Conservation (phyloP, 2,888 invertebrate genomes). For the Hyppa rectilinea region DNA sequence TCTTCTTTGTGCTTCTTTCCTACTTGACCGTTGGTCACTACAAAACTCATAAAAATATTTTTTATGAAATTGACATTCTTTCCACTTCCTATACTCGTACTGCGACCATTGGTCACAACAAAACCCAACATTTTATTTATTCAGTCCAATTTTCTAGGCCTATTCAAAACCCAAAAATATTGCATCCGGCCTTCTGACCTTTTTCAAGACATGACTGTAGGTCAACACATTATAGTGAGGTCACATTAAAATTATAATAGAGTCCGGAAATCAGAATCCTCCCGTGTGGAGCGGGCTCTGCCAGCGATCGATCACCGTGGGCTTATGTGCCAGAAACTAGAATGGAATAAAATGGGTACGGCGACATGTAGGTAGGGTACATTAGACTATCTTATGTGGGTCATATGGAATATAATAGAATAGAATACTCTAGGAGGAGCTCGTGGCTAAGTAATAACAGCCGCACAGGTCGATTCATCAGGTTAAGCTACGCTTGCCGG, state of each 20-base stretch:
- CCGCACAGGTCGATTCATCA: too few relatives aligned
- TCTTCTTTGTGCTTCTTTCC: neutral
- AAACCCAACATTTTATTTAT: constrained; percentile 4
- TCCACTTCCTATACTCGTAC: neutral
- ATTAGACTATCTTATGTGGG: constrained; percentile 17
- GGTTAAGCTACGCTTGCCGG: too few relatives aligned
- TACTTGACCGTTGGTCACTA: neutral
- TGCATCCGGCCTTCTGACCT: constrained; percentile 56
- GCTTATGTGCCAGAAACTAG: constrained; percentile 66
- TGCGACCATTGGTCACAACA: neutral
- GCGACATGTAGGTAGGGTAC: constrained; percentile 48
- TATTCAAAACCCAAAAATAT: constrained; percentile 57
- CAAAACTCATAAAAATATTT: neutral
- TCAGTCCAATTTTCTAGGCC: constrained; percentile 44
- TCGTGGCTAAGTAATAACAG: too few relatives aligned
- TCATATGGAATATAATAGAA: too few relatives aligned
- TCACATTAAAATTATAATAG: constrained; percentile 67
- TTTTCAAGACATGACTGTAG: constrained; percentile 55
- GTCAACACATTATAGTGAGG: constrained; percentile 56
- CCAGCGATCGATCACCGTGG: constrained; percentile 66
- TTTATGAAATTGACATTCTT: neutral
- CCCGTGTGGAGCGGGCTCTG: constrained; percentile 57
- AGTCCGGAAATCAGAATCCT: constrained; percentile 62
- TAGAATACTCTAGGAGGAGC: too few relatives aligned
- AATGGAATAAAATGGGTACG: constrained; percentile 66